phyloP scores from a whole-genome alignment of 2,797 vertebrate species.

The Sebastes steindachneri region DNA sequence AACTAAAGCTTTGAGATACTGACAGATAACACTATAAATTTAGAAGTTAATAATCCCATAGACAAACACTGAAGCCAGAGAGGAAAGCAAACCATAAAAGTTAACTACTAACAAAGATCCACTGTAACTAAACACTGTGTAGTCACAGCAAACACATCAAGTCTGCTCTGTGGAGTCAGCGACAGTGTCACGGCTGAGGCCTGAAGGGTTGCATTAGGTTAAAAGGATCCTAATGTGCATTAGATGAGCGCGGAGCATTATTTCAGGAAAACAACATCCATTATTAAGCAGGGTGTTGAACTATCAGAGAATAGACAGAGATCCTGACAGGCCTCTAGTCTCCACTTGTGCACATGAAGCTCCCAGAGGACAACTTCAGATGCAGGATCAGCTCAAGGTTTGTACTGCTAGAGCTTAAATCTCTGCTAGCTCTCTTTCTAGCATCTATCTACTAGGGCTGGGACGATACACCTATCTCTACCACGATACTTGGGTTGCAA shows the following conservation, averaged over 20 bases:
- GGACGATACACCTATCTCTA: too few relatives aligned
- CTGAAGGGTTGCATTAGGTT: constrained; percentile 72
- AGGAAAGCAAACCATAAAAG: background rate
- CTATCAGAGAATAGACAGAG: constrained; percentile 35
- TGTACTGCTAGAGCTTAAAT: background rate
- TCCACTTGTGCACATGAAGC: constrained; percentile 32
- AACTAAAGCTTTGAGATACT: background rate
- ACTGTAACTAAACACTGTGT: constrained; percentile 44
- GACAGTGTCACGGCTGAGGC: constrained; percentile 5
- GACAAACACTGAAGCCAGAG: background rate
- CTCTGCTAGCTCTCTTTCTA: background rate
- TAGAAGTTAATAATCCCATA: background rate
- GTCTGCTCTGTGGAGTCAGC: constrained; percentile 54
- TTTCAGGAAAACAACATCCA: constrained; percentile 79
- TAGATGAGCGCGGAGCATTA: constrained; percentile 60
- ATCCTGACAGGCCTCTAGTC: constrained; percentile 46
- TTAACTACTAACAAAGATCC: constrained; percentile 16
- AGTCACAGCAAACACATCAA: constrained; percentile 34
- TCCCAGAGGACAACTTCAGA: constrained; percentile 37
- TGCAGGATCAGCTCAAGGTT: constrained; percentile 4
- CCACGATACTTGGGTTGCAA: too few relatives aligned
- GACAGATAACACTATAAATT: background rate
- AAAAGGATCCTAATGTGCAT: constrained; percentile 78
- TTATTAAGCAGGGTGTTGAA: constrained; percentile 76
- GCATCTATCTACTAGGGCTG: background rate